These are phyloP conservation scores for Polymixis lichenea DNA, from an alignment of 2,888 invertebrate species.

Conservation along the genomic window DNA sequence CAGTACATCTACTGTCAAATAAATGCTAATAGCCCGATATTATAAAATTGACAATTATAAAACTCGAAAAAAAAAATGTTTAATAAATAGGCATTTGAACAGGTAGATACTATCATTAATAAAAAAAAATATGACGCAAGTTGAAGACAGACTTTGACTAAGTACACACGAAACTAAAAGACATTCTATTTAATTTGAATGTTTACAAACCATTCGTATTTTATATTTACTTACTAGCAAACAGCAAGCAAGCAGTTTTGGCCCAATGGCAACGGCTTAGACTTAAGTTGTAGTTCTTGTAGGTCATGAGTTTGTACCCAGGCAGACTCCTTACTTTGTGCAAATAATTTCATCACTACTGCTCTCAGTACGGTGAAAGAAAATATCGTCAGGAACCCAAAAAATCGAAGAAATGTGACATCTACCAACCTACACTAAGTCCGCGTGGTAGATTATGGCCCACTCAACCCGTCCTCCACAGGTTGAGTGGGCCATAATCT, in stretches of 20 bases:
- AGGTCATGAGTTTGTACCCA: too few species aligned
- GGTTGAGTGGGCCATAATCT: too few species aligned
- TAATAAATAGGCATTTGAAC: not conserved
- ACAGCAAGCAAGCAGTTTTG: conserved; percentile 1
- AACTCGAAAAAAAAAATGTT: too few species aligned
- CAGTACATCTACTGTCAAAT: not conserved
- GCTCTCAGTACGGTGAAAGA: not conserved
- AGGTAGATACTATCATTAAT: not conserved
- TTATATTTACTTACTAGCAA: conserved; percentile 13
- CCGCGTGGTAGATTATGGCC: not conserved
- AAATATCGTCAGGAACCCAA: not conserved
- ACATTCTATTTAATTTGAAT: conserved; percentile 10
- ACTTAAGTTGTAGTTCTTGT: not conserved
- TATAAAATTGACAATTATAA: too few species aligned
- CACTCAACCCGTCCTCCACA: too few species aligned
- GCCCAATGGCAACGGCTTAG: not conserved
- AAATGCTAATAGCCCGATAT: not conserved
- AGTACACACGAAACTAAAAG: not conserved
- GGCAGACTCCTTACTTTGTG: too few species aligned
- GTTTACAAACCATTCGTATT: conserved; percentile 34
- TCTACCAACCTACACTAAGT: not conserved
- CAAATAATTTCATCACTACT: not conserved
- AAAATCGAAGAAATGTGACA: not conserved
- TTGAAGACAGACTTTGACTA: not conserved
- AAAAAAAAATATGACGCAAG: not conserved